Base-by-base conservation (phyloP, 2,888 invertebrate genomes). In the Ceratothoa steindachneri region DNA sequence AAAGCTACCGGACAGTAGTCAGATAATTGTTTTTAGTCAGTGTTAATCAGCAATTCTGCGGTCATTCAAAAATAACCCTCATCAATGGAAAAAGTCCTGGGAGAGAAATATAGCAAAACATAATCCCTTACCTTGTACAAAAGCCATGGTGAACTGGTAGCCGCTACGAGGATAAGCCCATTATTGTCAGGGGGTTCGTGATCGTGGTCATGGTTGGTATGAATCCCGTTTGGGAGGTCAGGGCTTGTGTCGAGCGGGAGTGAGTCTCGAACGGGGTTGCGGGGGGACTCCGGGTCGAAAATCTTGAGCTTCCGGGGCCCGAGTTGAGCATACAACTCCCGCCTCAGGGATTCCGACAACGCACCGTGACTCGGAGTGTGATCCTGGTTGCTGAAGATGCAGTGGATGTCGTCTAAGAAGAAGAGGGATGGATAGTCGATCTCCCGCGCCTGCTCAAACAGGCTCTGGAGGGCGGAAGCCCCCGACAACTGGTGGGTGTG, bases 291-390 rank as follows among this genome's bases (percentile, higher is more conserved):
- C 1, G 79, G 74, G 67, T 79, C 79, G 7, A 66, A 30, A 12
- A 79, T 76, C 70, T 79, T 79, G 19, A 79, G 70, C 30, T 79
- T 79, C 0, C 79, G 71, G 27, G 75, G 75, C 1, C 79, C 79
- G n/a, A 79, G 72, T 29, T 79, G 71, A 2, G 53, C 24, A 30
- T 76, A 79, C n/a, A 79, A 71, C 52, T 76, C 79, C 30, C 76
- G 76, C 22, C 79, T 52, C 22, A 19, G n/a, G n/a, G 67, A 68
- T 41, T 68, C 41, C 19, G 41, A 2, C 5, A 31, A 24, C 19
- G 9, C 7, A 24, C 2, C 22, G 19, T 31, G 41, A 31, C 5
- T 30, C 2, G 69, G 73, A 1, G 67, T 65, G 19, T 67, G 31
- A 30, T 76, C 79, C 28, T 79, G 79, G 30, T 79, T 69, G 2